Evolutionary conservation across 2,888 invertebrate genomes (phyloP).

Genomic region (Eilema depressum): DNA sequence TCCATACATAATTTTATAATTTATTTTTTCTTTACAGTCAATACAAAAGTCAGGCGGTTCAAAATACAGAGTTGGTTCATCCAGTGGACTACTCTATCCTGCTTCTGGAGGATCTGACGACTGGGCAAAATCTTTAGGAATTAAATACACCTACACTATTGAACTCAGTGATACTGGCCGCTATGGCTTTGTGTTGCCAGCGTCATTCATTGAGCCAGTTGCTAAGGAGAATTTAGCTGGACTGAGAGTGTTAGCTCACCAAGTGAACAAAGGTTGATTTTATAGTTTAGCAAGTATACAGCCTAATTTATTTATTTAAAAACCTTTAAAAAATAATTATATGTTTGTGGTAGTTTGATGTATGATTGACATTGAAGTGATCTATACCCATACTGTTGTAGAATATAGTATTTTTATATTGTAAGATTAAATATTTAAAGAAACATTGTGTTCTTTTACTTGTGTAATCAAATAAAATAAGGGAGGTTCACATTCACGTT

Average conservation of each 20-base stretch:
- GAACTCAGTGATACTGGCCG: constrained; percentile 95
- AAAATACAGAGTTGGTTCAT: constrained; percentile 91
- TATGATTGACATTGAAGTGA: neutral
- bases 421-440: constrained; percentile 12
- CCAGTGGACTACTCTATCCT: constrained; percentile 92
- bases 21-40: constrained; percentile 74
- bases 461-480: neutral
- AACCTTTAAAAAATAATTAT: neutral
- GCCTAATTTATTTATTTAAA: constrained; percentile 39
- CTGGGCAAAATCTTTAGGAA: constrained; percentile 95
- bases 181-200: constrained; percentile 95
- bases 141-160: constrained; percentile 96
- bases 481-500: too few species aligned
- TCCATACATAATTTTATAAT: too few species aligned
- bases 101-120: constrained; percentile 95
- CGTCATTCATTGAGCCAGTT: constrained; percentile 91
- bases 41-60: constrained; percentile 88
- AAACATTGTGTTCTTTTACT: neutral
- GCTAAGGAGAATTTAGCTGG: constrained; percentile 92
- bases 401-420: neutral
- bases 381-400: neutral
- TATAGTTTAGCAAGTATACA: constrained; percentile 17
- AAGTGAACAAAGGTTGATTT: constrained; percentile 55
- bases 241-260: constrained; percentile 86
- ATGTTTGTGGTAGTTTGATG: neutral